These are phyloP conservation scores for Maccullochella peelii DNA, from an alignment of 2,113 vertebrate species.

Conservation along the genomic window DNA sequence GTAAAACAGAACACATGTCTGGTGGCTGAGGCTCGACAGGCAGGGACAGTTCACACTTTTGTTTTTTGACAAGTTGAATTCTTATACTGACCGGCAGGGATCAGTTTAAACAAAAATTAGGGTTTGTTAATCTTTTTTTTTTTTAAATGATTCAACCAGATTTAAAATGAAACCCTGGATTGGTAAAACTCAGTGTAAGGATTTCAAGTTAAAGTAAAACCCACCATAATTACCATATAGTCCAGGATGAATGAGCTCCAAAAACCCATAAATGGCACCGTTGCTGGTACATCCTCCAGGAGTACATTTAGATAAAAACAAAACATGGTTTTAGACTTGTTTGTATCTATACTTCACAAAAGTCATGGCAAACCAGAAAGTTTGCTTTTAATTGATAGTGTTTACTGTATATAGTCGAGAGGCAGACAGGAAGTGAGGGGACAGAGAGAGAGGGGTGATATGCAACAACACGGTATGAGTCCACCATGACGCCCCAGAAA, in stretches of 20 bases:
- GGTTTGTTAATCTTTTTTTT: too few species aligned
- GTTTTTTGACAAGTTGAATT: constrained; percentile 3
- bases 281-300: background rate
- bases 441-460: background rate
- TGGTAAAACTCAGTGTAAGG: background rate
- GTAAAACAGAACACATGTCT: constrained; percentile 63
- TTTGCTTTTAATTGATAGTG: background rate
- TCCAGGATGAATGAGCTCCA: background rate
- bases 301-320: background rate
- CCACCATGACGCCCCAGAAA: background rate
- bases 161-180: background rate
- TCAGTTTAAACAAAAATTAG: background rate
- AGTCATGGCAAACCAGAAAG: background rate
- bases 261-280: background rate
- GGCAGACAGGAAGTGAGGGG: background rate
- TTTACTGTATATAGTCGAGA: background rate
- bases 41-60: constrained; percentile 6
- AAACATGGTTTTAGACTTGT: background rate
- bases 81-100: background rate
- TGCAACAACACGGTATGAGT: background rate
- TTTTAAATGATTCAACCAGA: background rate
- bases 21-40: constrained; percentile 47
- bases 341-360: background rate
- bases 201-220: background rate
- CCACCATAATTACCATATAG: background rate